Conservation (phyloP, 2,797 vertebrate genomes). For the Diplodus puntazzo region DNA sequence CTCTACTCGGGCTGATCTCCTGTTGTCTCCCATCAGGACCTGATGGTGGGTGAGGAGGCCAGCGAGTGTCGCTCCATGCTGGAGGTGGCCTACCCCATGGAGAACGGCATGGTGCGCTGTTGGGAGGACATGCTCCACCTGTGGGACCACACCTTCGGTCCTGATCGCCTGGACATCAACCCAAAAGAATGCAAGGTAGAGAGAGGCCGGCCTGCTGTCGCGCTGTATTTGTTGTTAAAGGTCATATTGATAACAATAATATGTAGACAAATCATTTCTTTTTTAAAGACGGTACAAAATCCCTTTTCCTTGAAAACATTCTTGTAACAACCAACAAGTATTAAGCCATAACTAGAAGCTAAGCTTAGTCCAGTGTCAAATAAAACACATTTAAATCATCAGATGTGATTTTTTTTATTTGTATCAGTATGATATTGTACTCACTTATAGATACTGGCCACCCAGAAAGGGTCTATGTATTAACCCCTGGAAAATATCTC, state of each 20-base stretch:
- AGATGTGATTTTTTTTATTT: neutral
- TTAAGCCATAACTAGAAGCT: too few relatives aligned
- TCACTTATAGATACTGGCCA: too few relatives aligned
- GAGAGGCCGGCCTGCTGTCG: neutral
- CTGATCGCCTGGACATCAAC: constrained; percentile 81
- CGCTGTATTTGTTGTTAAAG: neutral
- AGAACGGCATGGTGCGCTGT: constrained; percentile 88
- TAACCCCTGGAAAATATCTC: too few relatives aligned
- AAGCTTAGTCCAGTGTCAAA: too few relatives aligned
- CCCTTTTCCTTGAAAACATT: too few relatives aligned
- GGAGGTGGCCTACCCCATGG: constrained; percentile 90
- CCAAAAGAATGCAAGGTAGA: constrained; percentile 84
- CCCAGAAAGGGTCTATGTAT: too few relatives aligned
- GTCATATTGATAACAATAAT: too few relatives aligned
- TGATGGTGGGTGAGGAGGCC: constrained; percentile 90
- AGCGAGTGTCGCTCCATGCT: constrained; percentile 88
- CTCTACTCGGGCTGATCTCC: neutral
- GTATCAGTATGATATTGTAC: too few relatives aligned
- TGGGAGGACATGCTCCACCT: constrained; percentile 91
- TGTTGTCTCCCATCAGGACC: constrained; percentile 77
- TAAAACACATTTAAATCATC: too few relatives aligned
- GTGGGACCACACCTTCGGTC: constrained; percentile 89
- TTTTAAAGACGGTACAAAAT: too few relatives aligned
- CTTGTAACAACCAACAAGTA: too few relatives aligned
- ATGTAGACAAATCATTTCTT: too few relatives aligned